A percentile compares a stretch with the other conserved stretches of the same genome.
These are phyloP conservation scores for Rhea americana DNA, from an alignment of 2,113 vertebrate species.

Conservation along the genomic window DNA sequence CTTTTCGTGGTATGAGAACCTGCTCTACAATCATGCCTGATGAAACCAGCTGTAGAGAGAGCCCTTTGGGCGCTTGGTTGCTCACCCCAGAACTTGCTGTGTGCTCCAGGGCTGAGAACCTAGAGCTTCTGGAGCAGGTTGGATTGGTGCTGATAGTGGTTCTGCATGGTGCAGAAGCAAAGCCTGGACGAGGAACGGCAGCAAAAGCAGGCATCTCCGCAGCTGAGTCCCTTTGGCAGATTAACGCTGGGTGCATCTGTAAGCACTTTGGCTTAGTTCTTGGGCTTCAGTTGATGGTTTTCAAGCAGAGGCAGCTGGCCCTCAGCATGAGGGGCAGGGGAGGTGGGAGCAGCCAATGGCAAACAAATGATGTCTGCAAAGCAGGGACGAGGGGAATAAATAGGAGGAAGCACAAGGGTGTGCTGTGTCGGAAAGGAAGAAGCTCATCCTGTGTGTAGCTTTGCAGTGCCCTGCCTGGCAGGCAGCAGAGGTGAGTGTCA, in stretches of 20 bases:
- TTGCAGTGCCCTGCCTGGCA: not conserved
- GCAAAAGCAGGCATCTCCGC: not conserved
- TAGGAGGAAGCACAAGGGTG: not conserved
- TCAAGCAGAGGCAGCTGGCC: conserved; percentile 61
- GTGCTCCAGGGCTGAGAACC: not conserved
- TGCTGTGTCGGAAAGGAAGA: not conserved
- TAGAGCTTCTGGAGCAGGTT: not conserved
- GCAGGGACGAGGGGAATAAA: rapidly evolving
- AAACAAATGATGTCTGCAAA: not conserved
- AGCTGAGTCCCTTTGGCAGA: conserved; percentile 56
- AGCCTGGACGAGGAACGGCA: not conserved
- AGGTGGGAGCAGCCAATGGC: not conserved
- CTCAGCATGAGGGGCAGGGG: not conserved
- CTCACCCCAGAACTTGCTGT: not conserved
- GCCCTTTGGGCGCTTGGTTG: not conserved
- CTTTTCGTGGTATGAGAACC: not conserved
- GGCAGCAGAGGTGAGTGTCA: rapidly evolving
- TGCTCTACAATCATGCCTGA: not conserved
- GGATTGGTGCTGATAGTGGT: not conserved
- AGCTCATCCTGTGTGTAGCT: not conserved
- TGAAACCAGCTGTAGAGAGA: not conserved
- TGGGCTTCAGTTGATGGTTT: conserved; percentile 33
- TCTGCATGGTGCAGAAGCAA: not conserved
- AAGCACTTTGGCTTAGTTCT: conserved; percentile 52
- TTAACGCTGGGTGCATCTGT: not conserved